phyloP scores from a whole-genome alignment of 2,113 vertebrate genomes.

The Oplegnathus fasciatus region DNA sequence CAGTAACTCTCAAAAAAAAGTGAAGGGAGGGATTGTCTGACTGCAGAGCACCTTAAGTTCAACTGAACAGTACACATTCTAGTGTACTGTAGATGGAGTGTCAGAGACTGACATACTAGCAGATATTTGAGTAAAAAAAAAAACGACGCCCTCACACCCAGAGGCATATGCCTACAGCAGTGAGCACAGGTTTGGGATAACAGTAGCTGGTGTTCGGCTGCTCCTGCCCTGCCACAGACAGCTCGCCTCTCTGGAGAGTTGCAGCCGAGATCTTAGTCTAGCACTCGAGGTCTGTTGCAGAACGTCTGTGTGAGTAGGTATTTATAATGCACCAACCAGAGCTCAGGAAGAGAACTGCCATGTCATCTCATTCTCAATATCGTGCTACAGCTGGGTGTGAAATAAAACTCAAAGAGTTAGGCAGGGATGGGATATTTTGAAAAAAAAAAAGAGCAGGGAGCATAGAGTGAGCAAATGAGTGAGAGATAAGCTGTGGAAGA shows the following conservation, averaged over 20 bases:
- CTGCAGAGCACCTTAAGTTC: conserved; percentile 18
- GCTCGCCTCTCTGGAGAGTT: conserved; percentile 54
- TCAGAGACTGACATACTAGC: conserved; percentile 32
- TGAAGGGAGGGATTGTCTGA: conserved; percentile 21
- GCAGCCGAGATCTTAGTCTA: conserved; percentile 44
- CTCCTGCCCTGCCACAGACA: conserved; percentile 53
- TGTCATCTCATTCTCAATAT: conserved; percentile 69
- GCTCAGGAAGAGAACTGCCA: conserved; percentile 57
- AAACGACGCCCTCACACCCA: conserved; percentile 29
- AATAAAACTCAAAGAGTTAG: conserved; percentile 39
- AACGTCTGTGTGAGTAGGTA: conserved; percentile 53
- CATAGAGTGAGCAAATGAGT: conserved; percentile 44
- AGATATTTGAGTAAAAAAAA: conserved; percentile 30
- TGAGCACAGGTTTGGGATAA: conserved; percentile 40
- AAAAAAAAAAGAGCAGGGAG: not conserved
- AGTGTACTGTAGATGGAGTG: not conserved
- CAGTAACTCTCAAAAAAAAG: not conserved
- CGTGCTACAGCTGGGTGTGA: conserved; percentile 47
- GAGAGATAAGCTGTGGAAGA: conserved; percentile 27
- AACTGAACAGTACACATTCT: conserved; percentile 16
- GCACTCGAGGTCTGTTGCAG: conserved; percentile 43
- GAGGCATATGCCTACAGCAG: conserved; percentile 45
- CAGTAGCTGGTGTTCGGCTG: conserved; percentile 30
- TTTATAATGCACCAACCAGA: conserved; percentile 63
- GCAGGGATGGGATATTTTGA: conserved; percentile 19